Conservation (phyloP, 2,113 vertebrate species). For the Thinocorus orbignyianus region DNA sequence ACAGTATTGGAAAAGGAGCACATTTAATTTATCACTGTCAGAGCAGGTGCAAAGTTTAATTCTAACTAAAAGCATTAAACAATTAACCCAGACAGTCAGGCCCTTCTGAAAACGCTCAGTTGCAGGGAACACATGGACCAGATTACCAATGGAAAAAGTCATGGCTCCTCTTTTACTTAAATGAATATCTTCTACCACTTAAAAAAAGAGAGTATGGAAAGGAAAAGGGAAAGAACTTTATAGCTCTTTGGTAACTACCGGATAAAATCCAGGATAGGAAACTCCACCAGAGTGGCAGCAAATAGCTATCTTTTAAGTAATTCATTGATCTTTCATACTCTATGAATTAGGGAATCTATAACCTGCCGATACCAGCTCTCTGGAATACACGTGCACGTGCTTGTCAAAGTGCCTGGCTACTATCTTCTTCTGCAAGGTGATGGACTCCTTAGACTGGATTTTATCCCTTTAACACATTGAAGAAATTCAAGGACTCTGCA, state of each 20-base stretch:
- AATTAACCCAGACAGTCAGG: conserved; percentile 86
- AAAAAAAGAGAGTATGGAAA: not conserved
- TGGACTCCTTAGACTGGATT: not conserved
- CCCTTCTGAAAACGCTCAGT: conserved; percentile 81
- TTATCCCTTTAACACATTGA: not conserved
- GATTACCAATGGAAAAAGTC: conserved; percentile 76
- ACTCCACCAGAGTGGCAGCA: conserved; percentile 43
- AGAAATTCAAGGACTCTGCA: not conserved
- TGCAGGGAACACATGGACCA: conserved; percentile 78
- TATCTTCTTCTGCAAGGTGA: not conserved
- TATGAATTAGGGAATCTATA: conserved; percentile 33
- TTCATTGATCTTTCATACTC: conserved; percentile 37
- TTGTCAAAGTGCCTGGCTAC: not conserved
- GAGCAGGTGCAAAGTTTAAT: conserved; percentile 89
- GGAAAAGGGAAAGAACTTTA: conserved; percentile 58
- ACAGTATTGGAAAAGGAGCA: conserved; percentile 85
- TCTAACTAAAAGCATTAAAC: conserved; percentile 91
- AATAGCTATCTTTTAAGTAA: conserved; percentile 51
- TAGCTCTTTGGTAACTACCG: conserved; percentile 31
- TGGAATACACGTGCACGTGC: fast-evolving
- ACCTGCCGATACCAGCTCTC: not conserved
- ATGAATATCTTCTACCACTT: conserved; percentile 62
- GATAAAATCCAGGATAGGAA: conserved; percentile 58
- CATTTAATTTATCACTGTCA: conserved; percentile 89
- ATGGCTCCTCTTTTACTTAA: conserved; percentile 67